Conservation (phyloP, 2,888 invertebrate genomes). For the Troides oblongomaculatus region DNA sequence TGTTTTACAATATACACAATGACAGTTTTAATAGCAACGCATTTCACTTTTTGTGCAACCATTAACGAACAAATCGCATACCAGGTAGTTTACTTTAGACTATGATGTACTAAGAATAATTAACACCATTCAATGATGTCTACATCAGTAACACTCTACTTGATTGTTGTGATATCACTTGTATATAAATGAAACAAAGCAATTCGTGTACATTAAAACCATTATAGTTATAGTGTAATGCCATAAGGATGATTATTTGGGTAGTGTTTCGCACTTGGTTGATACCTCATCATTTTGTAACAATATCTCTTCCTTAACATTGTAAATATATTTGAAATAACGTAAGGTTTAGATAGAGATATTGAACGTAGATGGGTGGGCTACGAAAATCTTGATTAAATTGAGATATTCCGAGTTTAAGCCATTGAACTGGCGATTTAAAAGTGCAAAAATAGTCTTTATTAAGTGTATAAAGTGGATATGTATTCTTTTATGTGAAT, state of each 20-base stretch:
- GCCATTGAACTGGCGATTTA: constrained; percentile 74
- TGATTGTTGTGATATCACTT: constrained; percentile 13
- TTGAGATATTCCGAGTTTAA: constrained; percentile 79
- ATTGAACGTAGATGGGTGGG: constrained; percentile 62
- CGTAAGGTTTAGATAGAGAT: constrained; percentile 57
- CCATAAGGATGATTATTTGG: constrained; percentile 45
- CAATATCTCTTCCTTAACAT: constrained; percentile 60
- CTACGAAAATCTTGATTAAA: constrained; percentile 75
- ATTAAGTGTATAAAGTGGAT: constrained; percentile 68
- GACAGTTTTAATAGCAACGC: too few species aligned
- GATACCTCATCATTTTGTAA: constrained; percentile 58
- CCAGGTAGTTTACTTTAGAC: constrained; percentile 6
- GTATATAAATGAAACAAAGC: constrained; percentile 40
- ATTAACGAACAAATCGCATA: constrained; percentile 10
- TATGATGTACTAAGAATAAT: constrained; percentile 1
- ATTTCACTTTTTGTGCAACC: background rate
- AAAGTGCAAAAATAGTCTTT: constrained; percentile 75
- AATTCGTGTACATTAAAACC: constrained; percentile 51
- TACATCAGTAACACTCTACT: background rate
- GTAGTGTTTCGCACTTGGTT: constrained; percentile 35
- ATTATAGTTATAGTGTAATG: constrained; percentile 47
- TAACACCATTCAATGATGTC: background rate
- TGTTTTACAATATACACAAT: constrained; percentile 1
- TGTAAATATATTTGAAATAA: constrained; percentile 70
- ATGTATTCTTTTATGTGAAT: constrained; percentile 73